Base-by-base conservation (phyloP, 2,113 vertebrate species). In the Platichthys stellatus region DNA sequence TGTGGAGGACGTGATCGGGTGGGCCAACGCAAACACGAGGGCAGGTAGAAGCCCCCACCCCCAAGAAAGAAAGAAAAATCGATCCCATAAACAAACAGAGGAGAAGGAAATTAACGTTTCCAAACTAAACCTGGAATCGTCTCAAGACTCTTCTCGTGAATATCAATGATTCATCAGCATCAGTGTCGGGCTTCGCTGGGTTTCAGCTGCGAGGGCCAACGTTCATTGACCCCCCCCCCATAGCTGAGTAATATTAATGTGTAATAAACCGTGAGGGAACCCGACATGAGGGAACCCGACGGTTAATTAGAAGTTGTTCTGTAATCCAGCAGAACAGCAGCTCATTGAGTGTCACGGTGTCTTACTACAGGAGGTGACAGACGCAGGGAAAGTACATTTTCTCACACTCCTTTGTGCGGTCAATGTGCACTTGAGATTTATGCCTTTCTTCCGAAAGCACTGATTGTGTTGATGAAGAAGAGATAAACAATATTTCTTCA, bases 91-190 rank as follows among this genome's bases (percentile, higher is more conserved):
- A 47, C 35, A 80, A 43, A n/a, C 21, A 60, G 14, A 67, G 21
- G 58, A 15, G 31, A 11, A 56, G 20, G 11, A 11, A 54, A 10
- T 54, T 0, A 51, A 51, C 47, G 1, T 59, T 11, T 31, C 24
- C 24, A 17, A 60, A 70, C 15, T 28, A 35, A 20, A 21, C 18
- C 10, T 5, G 12, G 5, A 18, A 0, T 8, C 11, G 20, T 64
- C 43, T n/a, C 35, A 15, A 35, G 9, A 49, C 35, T 74, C 59
- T 23, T 62, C 49, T 7, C 17, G 3, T 45, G 45, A 68, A 63
- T 68, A 66, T 83, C 58, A 81, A 81, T 84, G 81, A 86, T 82
- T 90, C 23, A 69, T 85, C 8, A 2, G 63, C 23, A 69, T 85
- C 8, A 2, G 63, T 63, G 63, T 86, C 57, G 85, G 9, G 83